Evolutionary conservation across 2,113 vertebrate genomes (phyloP).

Genomic region (Rhynchomys soricoides): DNA sequence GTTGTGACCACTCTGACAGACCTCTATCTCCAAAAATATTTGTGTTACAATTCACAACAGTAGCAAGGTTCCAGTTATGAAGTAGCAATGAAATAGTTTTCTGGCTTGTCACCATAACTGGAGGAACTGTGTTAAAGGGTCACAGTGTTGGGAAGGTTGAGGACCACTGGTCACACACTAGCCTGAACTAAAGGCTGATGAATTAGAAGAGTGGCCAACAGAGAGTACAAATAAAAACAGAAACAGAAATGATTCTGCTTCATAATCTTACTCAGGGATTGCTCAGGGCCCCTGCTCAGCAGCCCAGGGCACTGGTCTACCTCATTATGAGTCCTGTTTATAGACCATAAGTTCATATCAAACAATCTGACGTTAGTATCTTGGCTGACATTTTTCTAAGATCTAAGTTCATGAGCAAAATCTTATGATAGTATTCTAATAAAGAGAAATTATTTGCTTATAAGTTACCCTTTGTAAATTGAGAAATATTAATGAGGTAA

Average conservation of each 20-base stretch:
- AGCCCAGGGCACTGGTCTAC: background rate
- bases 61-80: background rate
- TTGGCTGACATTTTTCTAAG: constrained; percentile 26
- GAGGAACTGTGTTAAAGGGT: background rate
- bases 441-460: background rate
- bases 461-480: background rate
- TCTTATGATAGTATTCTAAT: background rate
- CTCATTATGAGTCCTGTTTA: background rate
- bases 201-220: background rate
- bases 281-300: background rate
- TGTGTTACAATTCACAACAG: background rate
- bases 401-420: background rate
- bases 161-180: background rate
- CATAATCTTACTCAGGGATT: background rate
- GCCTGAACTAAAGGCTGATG: background rate
- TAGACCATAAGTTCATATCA: background rate
- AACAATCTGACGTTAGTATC: background rate
- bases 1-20: background rate
- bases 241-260: background rate
- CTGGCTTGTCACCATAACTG: background rate
- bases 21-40: background rate
- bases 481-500: background rate
- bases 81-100: too few relatives aligned
- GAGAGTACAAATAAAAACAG: background rate
- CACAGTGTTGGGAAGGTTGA: background rate